Evolutionary conservation across 2,888 invertebrate genomes (phyloP), one percentile per base, ranked within the genome.

Genomic region (Fragum whitleyi): DNA sequence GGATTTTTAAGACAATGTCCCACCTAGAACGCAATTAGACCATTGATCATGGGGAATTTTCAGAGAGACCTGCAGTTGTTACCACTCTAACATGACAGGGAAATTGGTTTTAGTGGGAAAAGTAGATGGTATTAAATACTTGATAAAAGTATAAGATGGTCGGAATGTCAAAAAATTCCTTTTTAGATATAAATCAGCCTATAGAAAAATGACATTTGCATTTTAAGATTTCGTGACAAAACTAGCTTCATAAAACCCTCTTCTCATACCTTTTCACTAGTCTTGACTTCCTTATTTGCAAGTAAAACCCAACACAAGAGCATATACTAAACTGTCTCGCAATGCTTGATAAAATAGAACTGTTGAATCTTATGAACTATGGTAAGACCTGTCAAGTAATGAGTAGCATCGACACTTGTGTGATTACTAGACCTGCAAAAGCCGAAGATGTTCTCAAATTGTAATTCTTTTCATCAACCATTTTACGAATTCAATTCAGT

Each of bases 1-100:
- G 42, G 42, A 65, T 65, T 39, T 62, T 19, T 42, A 61, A 61
- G 61, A 61, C 61, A 61, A 61, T 61, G 36, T 36, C 65, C 65
- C 36, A 65, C 65, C 65, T 36, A 6, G 65, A 65, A 65, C 65
- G 65, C 65, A 42, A 65, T 65, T 65, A 42, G 42, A 21, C 26
- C 65, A 65, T 65, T 65, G 65, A 65, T 65, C 65, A 65, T 23
- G 21, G 42, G 9, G 42, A 23, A 65, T 26, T 42, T 65, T 21
- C 9, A 11, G 65, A n/a, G 29, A 42, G 32, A 42, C 28, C 32
- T 65, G 65, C 65, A 65, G 42, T 26, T 26, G 39, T 65, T 65
- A 16, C 65, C 42, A 21, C 42, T 65, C 65, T 42, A 11, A 23
- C 3, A 19, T 65, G 65, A 65, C 65, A 65, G 42, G 42, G 16